These are phyloP conservation scores for Meriones psammophilus DNA, from an alignment of 2,797 vertebrate species.

Conservation along the genomic window DNA sequence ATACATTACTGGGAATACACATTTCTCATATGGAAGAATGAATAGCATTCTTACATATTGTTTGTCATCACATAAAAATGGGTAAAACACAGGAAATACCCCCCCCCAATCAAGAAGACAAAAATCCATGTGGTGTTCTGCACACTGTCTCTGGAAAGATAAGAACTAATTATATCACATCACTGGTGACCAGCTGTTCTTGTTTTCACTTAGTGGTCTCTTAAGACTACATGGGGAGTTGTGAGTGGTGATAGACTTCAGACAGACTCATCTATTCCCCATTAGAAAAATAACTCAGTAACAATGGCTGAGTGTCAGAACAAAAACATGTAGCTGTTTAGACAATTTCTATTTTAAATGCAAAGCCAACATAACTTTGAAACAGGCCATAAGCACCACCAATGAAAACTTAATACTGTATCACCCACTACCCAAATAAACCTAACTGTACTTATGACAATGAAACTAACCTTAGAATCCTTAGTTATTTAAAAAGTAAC, in stretches of 20 bases:
- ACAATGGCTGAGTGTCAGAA: background rate
- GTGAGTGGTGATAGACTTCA: background rate
- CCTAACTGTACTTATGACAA: background rate
- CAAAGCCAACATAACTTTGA: background rate
- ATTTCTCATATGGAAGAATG: conserved; percentile 8
- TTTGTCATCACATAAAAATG: conserved; percentile 12
- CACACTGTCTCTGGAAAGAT: background rate
- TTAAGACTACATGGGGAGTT: background rate
- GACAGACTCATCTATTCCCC: background rate
- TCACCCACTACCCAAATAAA: conserved; percentile 16
- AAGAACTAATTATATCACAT: conserved; percentile 8
- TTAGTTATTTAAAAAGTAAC: conserved; percentile 51
- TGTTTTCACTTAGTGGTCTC: conserved; percentile 37
- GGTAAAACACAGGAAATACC: background rate
- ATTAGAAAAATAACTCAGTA: conserved; percentile 7
- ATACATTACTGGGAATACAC: background rate
- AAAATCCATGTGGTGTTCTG: background rate
- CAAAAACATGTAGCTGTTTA: conserved; percentile 5
- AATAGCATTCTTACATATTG: background rate
- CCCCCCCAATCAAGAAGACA: background rate
- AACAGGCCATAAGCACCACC: background rate
- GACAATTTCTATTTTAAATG: conserved; percentile 51
- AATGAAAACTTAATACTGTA: background rate
- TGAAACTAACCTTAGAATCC: conserved; percentile 28
- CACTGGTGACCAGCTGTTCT: conserved; percentile 9